A percentile compares a stretch with the other conserved stretches of the same genome.
phyloP scores from a whole-genome alignment of 2,888 invertebrate genomes.

The Sesia apiformis region DNA sequence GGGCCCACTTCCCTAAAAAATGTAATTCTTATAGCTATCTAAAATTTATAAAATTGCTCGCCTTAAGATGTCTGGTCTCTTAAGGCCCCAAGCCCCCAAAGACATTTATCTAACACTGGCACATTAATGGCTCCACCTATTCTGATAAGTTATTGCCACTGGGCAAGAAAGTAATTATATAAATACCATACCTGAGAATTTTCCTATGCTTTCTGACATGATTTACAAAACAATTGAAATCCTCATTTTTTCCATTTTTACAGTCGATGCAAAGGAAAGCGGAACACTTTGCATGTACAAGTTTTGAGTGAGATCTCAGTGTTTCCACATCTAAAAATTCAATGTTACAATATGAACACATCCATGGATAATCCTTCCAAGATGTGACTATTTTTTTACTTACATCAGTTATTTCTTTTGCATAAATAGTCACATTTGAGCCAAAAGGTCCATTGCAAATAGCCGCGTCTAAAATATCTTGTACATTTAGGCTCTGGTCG shows the following conservation, averaged over 20 bases:
- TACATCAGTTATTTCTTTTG: slow-evolving; percentile 39
- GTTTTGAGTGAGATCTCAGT: slow-evolving; percentile 75
- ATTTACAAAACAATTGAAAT: slow-evolving; percentile 77
- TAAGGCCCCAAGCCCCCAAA: too few relatives aligned
- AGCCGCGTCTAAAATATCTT: slow-evolving; percentile 48
- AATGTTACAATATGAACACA: slow-evolving; percentile 51
- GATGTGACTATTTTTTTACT: slow-evolving; percentile 26
- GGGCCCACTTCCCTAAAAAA: too few relatives aligned
- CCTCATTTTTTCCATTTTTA: slow-evolving; percentile 72
- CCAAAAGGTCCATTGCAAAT: slow-evolving; percentile 30
- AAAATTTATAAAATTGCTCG: too few relatives aligned
- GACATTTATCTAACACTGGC: too few relatives aligned
- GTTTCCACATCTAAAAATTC: slow-evolving; percentile 48
- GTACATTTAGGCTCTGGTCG: slow-evolving; percentile 34
- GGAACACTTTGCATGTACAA: slow-evolving; percentile 76
- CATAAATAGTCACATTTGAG: slow-evolving; percentile 41
- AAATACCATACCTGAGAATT: slow-evolving; percentile 58
- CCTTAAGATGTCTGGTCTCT: too few relatives aligned
- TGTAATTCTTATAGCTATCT: too few relatives aligned
- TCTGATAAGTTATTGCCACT: too few relatives aligned
- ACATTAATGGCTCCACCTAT: too few relatives aligned
- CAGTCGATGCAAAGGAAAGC: slow-evolving; percentile 80
- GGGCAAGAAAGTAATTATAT: neutral
- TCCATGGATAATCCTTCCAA: slow-evolving; percentile 62
- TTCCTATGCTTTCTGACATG: slow-evolving; percentile 78